A percentile compares a stretch with the other conserved stretches of the same genome.
These are phyloP conservation scores for Drosophila pachea DNA, from an alignment of 1,140 invertebrate species.

Conservation along the genomic window DNA sequence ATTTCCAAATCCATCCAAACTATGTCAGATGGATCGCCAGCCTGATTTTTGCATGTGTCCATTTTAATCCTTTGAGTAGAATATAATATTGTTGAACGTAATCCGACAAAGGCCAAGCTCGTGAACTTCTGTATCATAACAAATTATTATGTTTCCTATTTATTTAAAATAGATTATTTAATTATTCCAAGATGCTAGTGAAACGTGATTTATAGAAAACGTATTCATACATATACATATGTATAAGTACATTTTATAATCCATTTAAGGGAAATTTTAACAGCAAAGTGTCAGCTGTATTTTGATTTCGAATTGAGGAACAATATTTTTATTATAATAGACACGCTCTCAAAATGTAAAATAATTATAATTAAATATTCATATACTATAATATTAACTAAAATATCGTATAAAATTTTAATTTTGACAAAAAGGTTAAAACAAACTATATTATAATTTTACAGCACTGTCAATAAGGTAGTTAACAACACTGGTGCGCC, in stretches of 20 bases:
- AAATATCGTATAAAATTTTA: too few species aligned
- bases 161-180: background rate
- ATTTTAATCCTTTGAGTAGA: conserved; percentile 21
- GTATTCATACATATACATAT: background rate
- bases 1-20: conserved; percentile 85
- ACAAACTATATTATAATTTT: too few species aligned
- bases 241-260: background rate
- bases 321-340: too few species aligned
- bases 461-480: background rate
- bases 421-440: too few species aligned
- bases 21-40: conserved; percentile 36
- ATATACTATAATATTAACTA: too few species aligned
- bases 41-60: conserved; percentile 16
- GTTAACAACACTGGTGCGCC: conserved; percentile 18
- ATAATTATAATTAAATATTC: too few species aligned
- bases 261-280: conserved; percentile 8
- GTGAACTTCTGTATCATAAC: too few species aligned
- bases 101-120: conserved; percentile 5
- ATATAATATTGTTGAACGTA: background rate
- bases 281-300: conserved; percentile 4
- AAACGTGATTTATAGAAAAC: background rate
- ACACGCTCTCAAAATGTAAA: too few species aligned
- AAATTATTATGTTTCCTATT: too few species aligned
- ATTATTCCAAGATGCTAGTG: background rate
- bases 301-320: too few species aligned